These are phyloP conservation scores for Ornithoptera priamus DNA, from an alignment of 2,888 invertebrate genomes.

Conservation along the genomic window DNA sequence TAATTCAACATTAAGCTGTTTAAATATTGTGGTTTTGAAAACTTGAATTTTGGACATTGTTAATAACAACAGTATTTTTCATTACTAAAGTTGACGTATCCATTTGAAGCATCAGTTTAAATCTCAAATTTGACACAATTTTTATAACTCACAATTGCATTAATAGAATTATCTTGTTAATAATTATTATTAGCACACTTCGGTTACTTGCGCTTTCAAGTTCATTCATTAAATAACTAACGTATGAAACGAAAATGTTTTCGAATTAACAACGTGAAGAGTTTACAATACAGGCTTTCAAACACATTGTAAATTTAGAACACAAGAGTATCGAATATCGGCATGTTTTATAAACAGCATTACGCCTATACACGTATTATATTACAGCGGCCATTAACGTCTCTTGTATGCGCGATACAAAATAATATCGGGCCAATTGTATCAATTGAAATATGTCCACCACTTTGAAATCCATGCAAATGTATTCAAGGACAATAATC, in stretches of 20 bases:
- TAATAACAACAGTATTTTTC: no score
- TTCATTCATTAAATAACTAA: neutral
- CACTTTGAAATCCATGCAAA: slow-evolving; percentile 43
- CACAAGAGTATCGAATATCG: slow-evolving; percentile 8
- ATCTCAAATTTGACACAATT: no score
- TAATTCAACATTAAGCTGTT: no score
- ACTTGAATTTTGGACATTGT: no score
- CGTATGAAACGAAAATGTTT: neutral
- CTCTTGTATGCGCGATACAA: slow-evolving; percentile 33
- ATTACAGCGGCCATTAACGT: slow-evolving; percentile 24
- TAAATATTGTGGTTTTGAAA: no score
- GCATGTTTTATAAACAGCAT: slow-evolving; percentile 18
- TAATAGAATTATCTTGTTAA: neutral
- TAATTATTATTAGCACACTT: no score
- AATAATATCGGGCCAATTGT: slow-evolving; percentile 40
- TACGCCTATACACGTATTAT: slow-evolving; percentile 15
- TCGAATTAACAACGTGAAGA: neutral
- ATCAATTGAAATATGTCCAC: slow-evolving; percentile 48
- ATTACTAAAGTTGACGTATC: no score
- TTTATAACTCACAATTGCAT: neutral
- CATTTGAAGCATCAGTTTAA: no score
- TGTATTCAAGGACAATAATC: slow-evolving; percentile 50
- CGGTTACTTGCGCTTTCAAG: neutral
- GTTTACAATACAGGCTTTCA: slow-evolving; percentile 2
- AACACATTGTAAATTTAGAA: slow-evolving; percentile 12